These are phyloP conservation scores for Synergus umbraculus DNA, from an alignment of 2,888 invertebrate genomes.

Conservation along the genomic window DNA sequence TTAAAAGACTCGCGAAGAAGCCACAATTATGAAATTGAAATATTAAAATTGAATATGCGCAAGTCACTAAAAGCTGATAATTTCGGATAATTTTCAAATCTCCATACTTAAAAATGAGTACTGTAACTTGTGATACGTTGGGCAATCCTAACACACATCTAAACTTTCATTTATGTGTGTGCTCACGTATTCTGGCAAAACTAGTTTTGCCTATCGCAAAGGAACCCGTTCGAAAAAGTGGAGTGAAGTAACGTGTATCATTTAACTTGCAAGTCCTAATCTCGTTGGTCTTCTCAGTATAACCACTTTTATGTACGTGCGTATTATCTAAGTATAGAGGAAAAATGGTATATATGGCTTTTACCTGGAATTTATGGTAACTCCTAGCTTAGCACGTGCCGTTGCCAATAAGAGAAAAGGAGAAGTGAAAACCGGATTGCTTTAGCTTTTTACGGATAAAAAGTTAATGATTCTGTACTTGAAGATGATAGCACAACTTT, in stretches of 20 bases:
- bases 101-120: not conserved
- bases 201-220: constrained; percentile 15
- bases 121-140: constrained; percentile 10
- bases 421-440: constrained; percentile 36
- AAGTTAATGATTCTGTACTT: constrained; percentile 14
- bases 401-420: constrained; percentile 12
- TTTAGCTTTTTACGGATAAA: constrained; percentile 16
- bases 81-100: not conserved
- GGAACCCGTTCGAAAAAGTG: constrained; percentile 6
- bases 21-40: not conserved
- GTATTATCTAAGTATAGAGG: constrained; percentile 16
- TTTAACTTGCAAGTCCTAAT: constrained; percentile 37
- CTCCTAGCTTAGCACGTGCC: constrained; percentile 37
- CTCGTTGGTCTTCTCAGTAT: constrained; percentile 9
- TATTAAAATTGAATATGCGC: not conserved
- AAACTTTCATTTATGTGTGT: not conserved
- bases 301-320: not conserved
- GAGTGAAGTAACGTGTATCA: constrained; percentile 34
- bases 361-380: constrained; percentile 30
- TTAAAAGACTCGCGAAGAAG: not conserved
- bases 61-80: not conserved
- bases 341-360: constrained; percentile 10
- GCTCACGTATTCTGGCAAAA: constrained; percentile 21
- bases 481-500: not conserved
- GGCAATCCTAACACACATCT: not conserved